Base-by-base conservation (phyloP, 2,888 invertebrate genomes). In the Drosophila paramelanica region DNA sequence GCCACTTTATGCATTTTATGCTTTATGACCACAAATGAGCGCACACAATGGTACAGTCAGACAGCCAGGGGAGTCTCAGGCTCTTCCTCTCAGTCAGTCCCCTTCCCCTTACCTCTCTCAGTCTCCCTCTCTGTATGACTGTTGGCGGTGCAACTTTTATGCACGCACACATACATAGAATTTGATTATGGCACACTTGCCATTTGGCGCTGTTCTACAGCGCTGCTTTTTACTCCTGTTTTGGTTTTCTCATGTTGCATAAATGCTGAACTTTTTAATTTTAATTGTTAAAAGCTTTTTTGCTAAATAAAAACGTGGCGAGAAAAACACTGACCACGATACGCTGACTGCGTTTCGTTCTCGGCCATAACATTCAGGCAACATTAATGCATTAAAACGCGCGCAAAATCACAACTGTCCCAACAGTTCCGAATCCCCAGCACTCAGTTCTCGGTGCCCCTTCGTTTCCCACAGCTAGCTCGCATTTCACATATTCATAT, bases 211-310 rank as follows among this genome's bases (percentile, higher is more conserved):
- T 43, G 51, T 38, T 59, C 42, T 41, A 36, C 65, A 51, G 39
- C 39, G 52, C 8, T 31, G 38, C 41, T 64, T 62, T 46, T 52
- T 61, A 23, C 49, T 59, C 43, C 47, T 36, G 47, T 65, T 42
- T 62, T 64, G 20, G 39, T 39, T 51, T 67, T 67, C 66, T 61
- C 56, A 47, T 72, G 65, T 76, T 72, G 77, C 72, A 81, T 78
- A 83, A 86, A 88, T 86, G 88, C 86, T 88, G 88, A 87, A 87
- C 73, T 87, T 87, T 84, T 83, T 86, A 88, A 87, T 88, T 87
- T 87, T 88, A 86, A 87, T 87, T 87, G 87, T 88, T 87, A 88
- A 87, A 88, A 87, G 88, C 81, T 88, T 87, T 86, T 85, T 81
- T 85, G 75, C 70, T 71, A 71, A 55, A 55, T 10, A 31, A 31